Evolutionary conservation across 2,888 invertebrate species (phyloP).

Genomic region (Cheilosia scutellata): DNA sequence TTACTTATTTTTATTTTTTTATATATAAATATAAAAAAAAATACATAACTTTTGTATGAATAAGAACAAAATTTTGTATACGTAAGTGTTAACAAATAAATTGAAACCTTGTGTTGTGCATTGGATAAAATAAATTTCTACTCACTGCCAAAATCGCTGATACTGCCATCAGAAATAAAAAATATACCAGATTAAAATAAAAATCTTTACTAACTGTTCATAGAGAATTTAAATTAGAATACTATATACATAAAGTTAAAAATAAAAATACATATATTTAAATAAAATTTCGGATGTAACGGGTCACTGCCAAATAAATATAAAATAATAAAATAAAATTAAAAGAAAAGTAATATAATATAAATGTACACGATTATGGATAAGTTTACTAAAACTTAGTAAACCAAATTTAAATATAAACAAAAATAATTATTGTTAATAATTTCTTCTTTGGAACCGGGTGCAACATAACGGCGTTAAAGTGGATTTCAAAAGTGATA

Average conservation of each 20-base stretch:
- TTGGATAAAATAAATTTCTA: slow-evolving; percentile 38
- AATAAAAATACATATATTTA: not conserved
- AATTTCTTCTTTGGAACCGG: slow-evolving; percentile 46
- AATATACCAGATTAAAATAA: slow-evolving; percentile 1
- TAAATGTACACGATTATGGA: slow-evolving; percentile 23
- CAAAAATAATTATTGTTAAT: slow-evolving; percentile 19
- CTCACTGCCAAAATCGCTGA: slow-evolving; percentile 63
- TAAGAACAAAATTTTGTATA: slow-evolving; percentile 32
- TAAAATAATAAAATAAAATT: not conserved
- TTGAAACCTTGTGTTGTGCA: slow-evolving; percentile 69
- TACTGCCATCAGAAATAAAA: slow-evolving; percentile 65
- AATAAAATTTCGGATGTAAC: slow-evolving; percentile 31
- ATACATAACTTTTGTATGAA: slow-evolving; percentile 7
- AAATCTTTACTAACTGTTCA: slow-evolving; percentile 22
- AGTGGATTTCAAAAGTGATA: slow-evolving; percentile 82
- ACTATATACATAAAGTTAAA: slow-evolving; percentile 5
- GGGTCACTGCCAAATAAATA: slow-evolving; percentile 60
- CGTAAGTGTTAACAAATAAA: slow-evolving; percentile 60
- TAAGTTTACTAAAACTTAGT: slow-evolving; percentile 11
- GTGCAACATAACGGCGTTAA: slow-evolving; percentile 72
- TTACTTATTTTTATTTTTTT: slow-evolving; percentile 18
- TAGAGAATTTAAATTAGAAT: slow-evolving; percentile 13
- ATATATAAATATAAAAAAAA: not conserved
- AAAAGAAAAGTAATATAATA: slow-evolving; percentile 21
- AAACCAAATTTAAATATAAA: slow-evolving; percentile 22